phyloP scores from a whole-genome alignment of 2,113 vertebrate species.

The Lepisosteus osseus region DNA sequence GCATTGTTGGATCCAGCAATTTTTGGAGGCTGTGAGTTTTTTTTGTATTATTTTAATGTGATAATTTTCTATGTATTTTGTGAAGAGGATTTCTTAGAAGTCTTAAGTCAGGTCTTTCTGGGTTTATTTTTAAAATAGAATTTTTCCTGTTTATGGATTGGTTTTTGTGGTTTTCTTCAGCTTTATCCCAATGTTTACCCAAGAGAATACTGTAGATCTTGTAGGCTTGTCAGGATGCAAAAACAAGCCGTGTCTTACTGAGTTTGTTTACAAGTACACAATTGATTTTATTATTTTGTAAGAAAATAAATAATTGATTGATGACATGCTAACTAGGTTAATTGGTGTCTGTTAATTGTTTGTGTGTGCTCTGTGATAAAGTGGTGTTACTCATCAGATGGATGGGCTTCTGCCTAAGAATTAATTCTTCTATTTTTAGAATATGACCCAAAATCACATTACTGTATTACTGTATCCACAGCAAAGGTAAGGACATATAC shows the following conservation, averaged over 20 bases:
- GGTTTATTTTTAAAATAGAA: neutral
- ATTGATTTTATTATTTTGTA: slow-evolving; percentile 2
- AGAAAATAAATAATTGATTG: neutral
- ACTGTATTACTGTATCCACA: too few species aligned
- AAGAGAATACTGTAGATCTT: neutral
- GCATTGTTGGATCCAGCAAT: too few species aligned
- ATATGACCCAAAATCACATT: too few species aligned
- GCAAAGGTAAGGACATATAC: too few species aligned
- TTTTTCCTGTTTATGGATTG: neutral
- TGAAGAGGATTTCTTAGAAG: neutral
- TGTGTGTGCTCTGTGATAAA: too few species aligned
- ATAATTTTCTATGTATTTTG: neutral
- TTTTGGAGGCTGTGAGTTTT: too few species aligned
- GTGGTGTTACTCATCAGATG: too few species aligned
- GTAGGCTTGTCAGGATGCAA: neutral
- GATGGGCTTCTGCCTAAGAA: too few species aligned
- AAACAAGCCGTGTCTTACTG: neutral
- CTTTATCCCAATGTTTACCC: neutral
- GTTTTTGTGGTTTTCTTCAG: neutral
- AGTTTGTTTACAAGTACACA: slow-evolving; percentile 7
- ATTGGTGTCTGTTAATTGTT: too few species aligned
- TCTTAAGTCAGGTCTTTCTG: neutral
- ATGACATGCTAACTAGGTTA: too few species aligned
- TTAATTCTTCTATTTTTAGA: too few species aligned
- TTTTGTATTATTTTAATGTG: neutral